A percentile compares a stretch with the other conserved stretches of the same genome.
These are phyloP conservation scores for Pteropus alecto DNA, from an alignment of 2,113 vertebrate species.

Conservation along the genomic window DNA sequence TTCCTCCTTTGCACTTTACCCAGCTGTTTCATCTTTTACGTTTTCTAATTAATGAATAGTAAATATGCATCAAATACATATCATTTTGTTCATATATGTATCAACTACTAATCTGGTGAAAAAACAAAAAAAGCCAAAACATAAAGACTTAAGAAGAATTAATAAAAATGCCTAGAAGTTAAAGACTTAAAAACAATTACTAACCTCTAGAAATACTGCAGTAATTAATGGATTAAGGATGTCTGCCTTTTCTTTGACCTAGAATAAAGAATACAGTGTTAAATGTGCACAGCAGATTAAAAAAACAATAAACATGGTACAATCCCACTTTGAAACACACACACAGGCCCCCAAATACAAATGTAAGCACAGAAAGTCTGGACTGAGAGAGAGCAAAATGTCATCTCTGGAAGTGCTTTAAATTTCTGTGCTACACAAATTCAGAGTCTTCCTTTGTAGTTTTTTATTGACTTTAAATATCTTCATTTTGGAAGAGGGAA, in stretches of 20 bases:
- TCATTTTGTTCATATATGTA: conserved; percentile 16
- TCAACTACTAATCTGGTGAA: conserved; percentile 15
- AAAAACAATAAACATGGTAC: background rate
- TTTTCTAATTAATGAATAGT: background rate
- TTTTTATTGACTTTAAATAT: conserved; percentile 1
- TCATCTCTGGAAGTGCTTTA: background rate
- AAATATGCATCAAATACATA: conserved; percentile 15
- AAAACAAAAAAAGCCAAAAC: background rate
- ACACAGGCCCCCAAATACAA: background rate
- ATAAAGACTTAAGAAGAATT: conserved; percentile 9
- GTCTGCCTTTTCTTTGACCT: conserved; percentile 95
- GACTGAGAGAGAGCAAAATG: background rate
- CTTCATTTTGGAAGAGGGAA: background rate
- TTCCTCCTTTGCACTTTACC: background rate
- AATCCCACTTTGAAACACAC: background rate
- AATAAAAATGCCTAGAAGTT: background rate
- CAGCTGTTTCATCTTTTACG: background rate
- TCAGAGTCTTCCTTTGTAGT: background rate
- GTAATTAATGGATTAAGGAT: conserved; percentile 97
- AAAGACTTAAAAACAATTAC: conserved; percentile 66
- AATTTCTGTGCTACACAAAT: background rate
- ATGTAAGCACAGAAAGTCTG: background rate
- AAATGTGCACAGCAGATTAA: background rate
- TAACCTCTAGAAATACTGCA: conserved; percentile 96
- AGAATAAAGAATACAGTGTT: conserved; percentile 64